Base-by-base conservation (phyloP, 2,113 vertebrate genomes). In the Ictalurus furcatus region DNA sequence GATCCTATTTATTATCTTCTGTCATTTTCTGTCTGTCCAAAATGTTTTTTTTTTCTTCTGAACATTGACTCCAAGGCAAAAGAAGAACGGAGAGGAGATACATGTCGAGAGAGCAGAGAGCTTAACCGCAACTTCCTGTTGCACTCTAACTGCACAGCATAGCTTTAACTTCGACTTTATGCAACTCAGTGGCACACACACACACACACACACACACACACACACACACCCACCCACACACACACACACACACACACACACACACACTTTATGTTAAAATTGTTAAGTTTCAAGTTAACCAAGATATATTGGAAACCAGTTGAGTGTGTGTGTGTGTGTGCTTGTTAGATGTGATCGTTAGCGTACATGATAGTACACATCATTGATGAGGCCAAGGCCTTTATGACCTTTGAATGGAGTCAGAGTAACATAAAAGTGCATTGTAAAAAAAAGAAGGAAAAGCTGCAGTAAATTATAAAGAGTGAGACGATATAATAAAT, bases 91-190 rank as follows among this genome's bases (percentile, higher is more conserved):
- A 19, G 61, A 69, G 63, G 17, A 69, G 84, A 84, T 86, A 67
- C 85, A 74, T 58, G 63, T 84, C 6, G 44, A 71, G 79, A 74
- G 63, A 67, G 30, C 23, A 48, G 34, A 76, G 25, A 30, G 30
- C 81, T 85, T 80, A 65, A 92, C 91, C 91, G 16, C 91, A 90
- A 83, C 48, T 90, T 92, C 91, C 91, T 90, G 89, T 84, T 80
- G 56, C 8, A 78, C 54, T 85, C 34, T 48, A 85, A 78, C 88
- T 85, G 58, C 88, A 88, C 73, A 12, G 52, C 67, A 69, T 83
- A 52, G 82, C 89, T 89, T 90, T 76, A 84, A 71, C 54, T 87
- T 87, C 76, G 86, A 67, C 63, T 90, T 87, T 54, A 69, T 59
- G 2, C 56, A 65, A 0, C 12, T 74, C 40, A 13, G 8, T 25